phyloP scores from a whole-genome alignment of 2,113 vertebrate species.

The Tauraco erythrolophus region DNA sequence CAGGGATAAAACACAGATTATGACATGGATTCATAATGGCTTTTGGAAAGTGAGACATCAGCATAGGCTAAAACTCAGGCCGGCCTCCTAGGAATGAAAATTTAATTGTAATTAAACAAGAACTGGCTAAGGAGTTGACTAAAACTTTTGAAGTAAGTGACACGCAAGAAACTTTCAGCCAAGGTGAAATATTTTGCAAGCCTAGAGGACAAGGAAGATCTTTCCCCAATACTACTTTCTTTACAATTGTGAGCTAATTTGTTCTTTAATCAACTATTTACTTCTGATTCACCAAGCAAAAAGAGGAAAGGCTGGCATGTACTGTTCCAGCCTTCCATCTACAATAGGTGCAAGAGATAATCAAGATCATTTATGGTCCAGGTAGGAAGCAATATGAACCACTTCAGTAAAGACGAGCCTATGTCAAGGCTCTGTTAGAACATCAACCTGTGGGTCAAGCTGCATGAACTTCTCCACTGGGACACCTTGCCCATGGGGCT shows the following conservation, averaged over 20 bases:
- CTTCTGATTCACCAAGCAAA: not conserved
- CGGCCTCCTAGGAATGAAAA: not conserved
- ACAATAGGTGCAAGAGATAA: not conserved
- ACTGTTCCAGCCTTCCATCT: not conserved
- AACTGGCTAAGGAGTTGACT: not conserved
- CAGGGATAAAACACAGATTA: not conserved
- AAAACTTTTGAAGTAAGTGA: not conserved
- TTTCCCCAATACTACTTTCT: not conserved
- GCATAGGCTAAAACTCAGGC: not conserved
- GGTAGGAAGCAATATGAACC: not conserved
- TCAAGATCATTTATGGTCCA: not conserved
- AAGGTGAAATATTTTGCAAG: not conserved
- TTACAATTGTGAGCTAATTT: not conserved
- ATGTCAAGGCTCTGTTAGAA: not conserved
- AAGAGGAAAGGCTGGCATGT: not conserved
- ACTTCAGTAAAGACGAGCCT: accelerated
- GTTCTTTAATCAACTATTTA: not conserved
- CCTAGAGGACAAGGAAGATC: not conserved
- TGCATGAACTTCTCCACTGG: accelerated
- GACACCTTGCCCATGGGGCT: not conserved
- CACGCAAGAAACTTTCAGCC: not conserved
- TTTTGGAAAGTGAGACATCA: not conserved
- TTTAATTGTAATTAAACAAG: not conserved
- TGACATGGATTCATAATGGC: not conserved
- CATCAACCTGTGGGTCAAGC: not conserved